These are phyloP conservation scores for Steatocranus sp. DNA, from an alignment of 2,797 vertebrate genomes.

Conservation along the genomic window DNA sequence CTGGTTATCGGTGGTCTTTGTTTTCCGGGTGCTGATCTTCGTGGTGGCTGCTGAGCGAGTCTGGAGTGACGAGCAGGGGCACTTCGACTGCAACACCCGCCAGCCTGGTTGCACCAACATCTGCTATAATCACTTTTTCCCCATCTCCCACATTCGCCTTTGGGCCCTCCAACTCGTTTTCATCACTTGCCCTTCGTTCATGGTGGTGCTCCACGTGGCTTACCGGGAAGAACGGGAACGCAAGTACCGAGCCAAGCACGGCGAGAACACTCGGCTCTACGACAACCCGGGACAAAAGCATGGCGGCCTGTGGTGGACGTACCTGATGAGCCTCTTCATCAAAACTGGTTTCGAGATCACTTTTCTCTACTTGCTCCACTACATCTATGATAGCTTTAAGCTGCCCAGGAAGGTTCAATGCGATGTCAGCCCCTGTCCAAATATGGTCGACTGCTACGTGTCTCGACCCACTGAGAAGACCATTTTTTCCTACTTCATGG, in stretches of 20 bases:
- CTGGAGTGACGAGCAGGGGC: constrained; percentile 89
- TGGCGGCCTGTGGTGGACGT: constrained; percentile 92
- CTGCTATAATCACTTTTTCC: constrained; percentile 88
- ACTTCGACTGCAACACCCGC: constrained; percentile 90
- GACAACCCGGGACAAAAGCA: constrained; percentile 86
- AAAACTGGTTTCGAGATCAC: constrained; percentile 82
- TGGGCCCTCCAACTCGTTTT: constrained; percentile 95
- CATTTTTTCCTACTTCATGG: constrained; percentile 94
- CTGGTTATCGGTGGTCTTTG: constrained; percentile 90
- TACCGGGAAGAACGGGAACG: constrained; percentile 85
- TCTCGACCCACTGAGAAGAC: constrained; percentile 89
- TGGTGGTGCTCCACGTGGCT: constrained; percentile 89
- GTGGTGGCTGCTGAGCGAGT: constrained; percentile 89
- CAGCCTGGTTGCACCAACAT: constrained; percentile 90
- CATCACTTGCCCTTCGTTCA: constrained; percentile 87
- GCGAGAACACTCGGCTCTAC: constrained; percentile 78
- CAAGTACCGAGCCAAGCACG: constrained; percentile 78
- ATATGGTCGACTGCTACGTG: constrained; percentile 87
- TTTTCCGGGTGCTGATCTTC: constrained; percentile 88
- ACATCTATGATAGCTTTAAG: constrained; percentile 83
- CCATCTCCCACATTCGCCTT: constrained; percentile 88
- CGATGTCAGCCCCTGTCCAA: constrained; percentile 80
- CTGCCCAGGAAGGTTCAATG: constrained; percentile 86
- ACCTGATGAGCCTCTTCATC: constrained; percentile 85
- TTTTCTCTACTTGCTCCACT: constrained; percentile 87